Base-by-base conservation (phyloP, 2,888 invertebrate genomes). In the Amblyjoppa proteus region DNA sequence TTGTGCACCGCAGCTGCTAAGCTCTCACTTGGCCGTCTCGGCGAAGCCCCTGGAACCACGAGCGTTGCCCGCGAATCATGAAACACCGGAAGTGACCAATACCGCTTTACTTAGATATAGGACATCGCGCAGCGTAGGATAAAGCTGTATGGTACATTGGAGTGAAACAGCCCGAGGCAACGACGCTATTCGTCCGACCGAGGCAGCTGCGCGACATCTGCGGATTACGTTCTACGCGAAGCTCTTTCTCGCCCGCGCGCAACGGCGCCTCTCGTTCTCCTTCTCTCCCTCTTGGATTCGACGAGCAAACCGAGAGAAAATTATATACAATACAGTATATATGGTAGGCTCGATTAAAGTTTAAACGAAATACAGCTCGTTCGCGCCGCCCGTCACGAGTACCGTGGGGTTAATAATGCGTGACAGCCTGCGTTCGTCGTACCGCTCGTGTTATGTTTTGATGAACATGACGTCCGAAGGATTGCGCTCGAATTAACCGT, bases 181-280 rank as follows among this genome's bases (percentile, higher is more conserved):
- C 78, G 71, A 71, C 49, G 85, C 78, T 68, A 73, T 68, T 77
- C n/a, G 58, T 77, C n/a, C 68, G 28, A 78, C 81, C 81, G 81
- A 82, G 87, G 89, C 93, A 93, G 93, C 93, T 93, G 93, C 88
- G 88, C 90, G 90, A 92, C 93, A 93, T 93, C 92, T 93, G 93
- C 90, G 90, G 90, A 90, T 90, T 91, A 90, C 91, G 89, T 91
- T 90, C 88, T 89, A 86, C 81, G 78, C 88, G 84, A 86, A 84
- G 88, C 89, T 61, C 76, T 87, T 79, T 85, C 75, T 80, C 79
- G 79, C 80, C 73, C 85, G 82, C 85, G 80, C 85, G 64, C 56
- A 79, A 79, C 16, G 64, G 16, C 64, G 58, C 7, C 34, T 34
- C 64, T 64, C 64, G 31, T 25, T 34, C 16, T 16, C 64, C 45